Evolutionary conservation across 1,140 invertebrate genomes (phyloP).

Genomic region (Uloborus diversus): DNA sequence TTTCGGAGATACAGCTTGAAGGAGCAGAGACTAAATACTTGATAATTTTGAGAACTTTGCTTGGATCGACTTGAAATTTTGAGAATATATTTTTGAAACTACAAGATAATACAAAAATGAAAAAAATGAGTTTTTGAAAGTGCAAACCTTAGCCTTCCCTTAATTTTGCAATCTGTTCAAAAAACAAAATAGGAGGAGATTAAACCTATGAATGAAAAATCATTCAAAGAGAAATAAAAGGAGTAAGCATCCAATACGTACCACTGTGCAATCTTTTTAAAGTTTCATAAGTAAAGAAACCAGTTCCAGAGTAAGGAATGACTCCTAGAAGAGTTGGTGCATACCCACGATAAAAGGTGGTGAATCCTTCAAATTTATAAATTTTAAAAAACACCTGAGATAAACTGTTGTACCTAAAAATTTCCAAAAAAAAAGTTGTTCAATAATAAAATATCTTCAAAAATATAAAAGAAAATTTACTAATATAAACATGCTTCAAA

Average conservation of each 20-base stretch:
- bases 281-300: slow-evolving; percentile 97
- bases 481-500: not conserved
- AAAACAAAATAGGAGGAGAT: too few species aligned
- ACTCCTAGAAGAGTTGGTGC: slow-evolving; percentile 91
- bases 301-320: slow-evolving; percentile 95
- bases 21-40: too few species aligned
- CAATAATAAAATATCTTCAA: not conserved
- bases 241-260: slow-evolving; percentile 1
- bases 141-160: too few species aligned
- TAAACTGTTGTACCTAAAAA: slow-evolving; percentile 67
- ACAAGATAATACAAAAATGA: too few species aligned
- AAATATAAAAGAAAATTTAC: not conserved
- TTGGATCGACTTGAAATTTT: too few species aligned
- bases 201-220: too few species aligned
- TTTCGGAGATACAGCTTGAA: too few species aligned
- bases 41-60: too few species aligned
- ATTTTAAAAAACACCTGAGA: slow-evolving; percentile 83
- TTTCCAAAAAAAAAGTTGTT: slow-evolving; percentile 17
- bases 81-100: too few species aligned
- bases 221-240: too few species aligned
- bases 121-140: too few species aligned
- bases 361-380: slow-evolving; percentile 79
- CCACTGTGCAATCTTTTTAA: slow-evolving; percentile 73
- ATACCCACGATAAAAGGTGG: slow-evolving; percentile 86
- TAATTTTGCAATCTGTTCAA: too few species aligned